Conservation (phyloP, 2,888 invertebrate genomes). For the Metalampra italica region DNA sequence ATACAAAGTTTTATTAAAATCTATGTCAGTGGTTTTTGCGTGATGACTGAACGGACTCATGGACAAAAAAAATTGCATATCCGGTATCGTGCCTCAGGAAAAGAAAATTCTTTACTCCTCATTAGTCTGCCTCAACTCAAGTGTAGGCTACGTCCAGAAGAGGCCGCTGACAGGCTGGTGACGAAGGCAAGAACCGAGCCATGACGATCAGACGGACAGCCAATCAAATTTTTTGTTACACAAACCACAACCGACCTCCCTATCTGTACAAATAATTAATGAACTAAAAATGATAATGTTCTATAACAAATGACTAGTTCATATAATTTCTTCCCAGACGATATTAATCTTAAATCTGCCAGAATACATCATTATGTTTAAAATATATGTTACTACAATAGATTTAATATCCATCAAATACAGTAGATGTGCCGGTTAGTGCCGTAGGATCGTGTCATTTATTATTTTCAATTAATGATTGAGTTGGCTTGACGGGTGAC, state of each 20-base stretch:
- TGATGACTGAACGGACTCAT: no score
- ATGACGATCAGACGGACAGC: no score
- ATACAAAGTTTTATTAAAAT: no score
- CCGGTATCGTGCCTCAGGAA: no score
- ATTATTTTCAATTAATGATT: slow-evolving; percentile 12
- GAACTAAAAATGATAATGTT: background rate
- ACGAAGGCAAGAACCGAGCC: no score
- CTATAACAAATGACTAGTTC: background rate
- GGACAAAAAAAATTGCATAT: no score
- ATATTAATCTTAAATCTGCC: slow-evolving; percentile 5
- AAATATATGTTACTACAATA: slow-evolving; percentile 1
- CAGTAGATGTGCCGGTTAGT: background rate
- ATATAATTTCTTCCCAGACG: background rate
- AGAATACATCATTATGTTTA: slow-evolving; percentile 1
- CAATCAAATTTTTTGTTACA: background rate
- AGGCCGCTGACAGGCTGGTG: no score
- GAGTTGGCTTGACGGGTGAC: slow-evolving; percentile 4
- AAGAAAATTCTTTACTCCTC: background rate
- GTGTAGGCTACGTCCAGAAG: background rate
- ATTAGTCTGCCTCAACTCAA: no score
- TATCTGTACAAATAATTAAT: background rate
- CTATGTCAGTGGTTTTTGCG: no score
- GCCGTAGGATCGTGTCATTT: background rate
- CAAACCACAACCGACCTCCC: background rate
- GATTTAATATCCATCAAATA: background rate